Evolutionary conservation across 2,113 vertebrate species (phyloP), one percentile per base, ranked within the genome.

Genomic region (Promerops cafer): DNA sequence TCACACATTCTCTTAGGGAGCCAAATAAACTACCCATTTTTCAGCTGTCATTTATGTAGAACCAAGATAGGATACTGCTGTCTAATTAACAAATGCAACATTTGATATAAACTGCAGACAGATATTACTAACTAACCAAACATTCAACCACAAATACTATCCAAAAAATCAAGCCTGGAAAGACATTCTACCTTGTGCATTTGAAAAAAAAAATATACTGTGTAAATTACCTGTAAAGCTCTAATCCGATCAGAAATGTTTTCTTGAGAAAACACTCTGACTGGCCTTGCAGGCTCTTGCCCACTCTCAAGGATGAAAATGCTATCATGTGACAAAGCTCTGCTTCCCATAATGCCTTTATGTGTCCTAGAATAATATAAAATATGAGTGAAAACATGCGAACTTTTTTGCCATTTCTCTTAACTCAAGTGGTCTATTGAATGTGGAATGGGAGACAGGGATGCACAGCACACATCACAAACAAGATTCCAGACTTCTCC

Each of bases 271-370:
- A 98, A 98, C 30, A 98, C 98, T 91, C 98, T 97, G 42, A 97
- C 94, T 21, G 98, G 98, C 69, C 98, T 98, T 68, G 95, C 27
- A 30, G 98, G 97, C 50, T 98, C 97, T 95, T 98, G 98, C 60
- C 90, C 97, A 37, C 97, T 87, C 63, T 99, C 99, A 31, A 98
- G 98, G 91, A 98, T 98, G 96, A 99, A 99, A 97, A 99, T 99
- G 96, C 99, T 99, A 72, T 99, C 99, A 16, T 99, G 99, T 49
- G 99, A 99, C 66, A 99, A 96, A 47, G 99, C 98, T 90, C 99
- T 98, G 47, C 97, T 99, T 87, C 98, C 98, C 98, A 99, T 97
- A 4, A 96, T 66, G 21, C 96, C 96, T 95, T 98, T 97, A 6
- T 98, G 95, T 49, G 96, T 97, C 96, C 99, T 99, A 90, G 93